Evolutionary conservation across 2,797 vertebrate species (phyloP).

Genomic region (Acipenser ruthenus): DNA sequence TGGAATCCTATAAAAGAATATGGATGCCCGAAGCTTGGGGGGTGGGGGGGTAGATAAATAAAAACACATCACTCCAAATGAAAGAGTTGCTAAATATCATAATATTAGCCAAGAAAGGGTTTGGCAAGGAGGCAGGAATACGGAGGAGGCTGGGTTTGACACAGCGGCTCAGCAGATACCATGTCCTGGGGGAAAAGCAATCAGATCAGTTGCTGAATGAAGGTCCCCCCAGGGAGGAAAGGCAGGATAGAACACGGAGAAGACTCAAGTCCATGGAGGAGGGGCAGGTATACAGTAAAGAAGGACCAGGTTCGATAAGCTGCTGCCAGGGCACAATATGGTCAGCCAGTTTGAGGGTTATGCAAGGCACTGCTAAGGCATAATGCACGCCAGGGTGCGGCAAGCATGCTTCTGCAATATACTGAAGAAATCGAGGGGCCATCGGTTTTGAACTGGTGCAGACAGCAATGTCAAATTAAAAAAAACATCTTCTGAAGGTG

Average conservation of each 20-base stretch:
- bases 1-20: too few relatives aligned
- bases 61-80: constrained; percentile 6
- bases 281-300: constrained; percentile 32
- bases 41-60: too few relatives aligned
- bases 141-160: constrained; percentile 16
- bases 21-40: too few relatives aligned
- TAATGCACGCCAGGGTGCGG: too few relatives aligned
- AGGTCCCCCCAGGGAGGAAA: constrained; percentile 9
- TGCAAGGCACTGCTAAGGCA: too few relatives aligned
- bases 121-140: constrained; percentile 9
- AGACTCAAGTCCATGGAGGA: constrained; percentile 24
- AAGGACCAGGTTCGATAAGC: constrained; percentile 36
- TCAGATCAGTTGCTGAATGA: constrained; percentile 31
- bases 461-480: too few relatives aligned
- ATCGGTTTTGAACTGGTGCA: too few relatives aligned
- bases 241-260: constrained; percentile 16
- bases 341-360: too few relatives aligned
- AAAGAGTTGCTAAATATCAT: constrained; percentile 13
- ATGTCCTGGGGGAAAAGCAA: constrained; percentile 22
- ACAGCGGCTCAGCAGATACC: constrained; percentile 34
- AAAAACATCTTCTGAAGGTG: too few relatives aligned
- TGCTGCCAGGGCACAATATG: constrained; percentile 27
- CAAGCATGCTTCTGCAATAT: too few relatives aligned
- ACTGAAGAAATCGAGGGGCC: too few relatives aligned
- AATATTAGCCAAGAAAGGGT: constrained; percentile 16